Conservation (phyloP, 2,888 invertebrate genomes). For the Ormyrus pomaceus region DNA sequence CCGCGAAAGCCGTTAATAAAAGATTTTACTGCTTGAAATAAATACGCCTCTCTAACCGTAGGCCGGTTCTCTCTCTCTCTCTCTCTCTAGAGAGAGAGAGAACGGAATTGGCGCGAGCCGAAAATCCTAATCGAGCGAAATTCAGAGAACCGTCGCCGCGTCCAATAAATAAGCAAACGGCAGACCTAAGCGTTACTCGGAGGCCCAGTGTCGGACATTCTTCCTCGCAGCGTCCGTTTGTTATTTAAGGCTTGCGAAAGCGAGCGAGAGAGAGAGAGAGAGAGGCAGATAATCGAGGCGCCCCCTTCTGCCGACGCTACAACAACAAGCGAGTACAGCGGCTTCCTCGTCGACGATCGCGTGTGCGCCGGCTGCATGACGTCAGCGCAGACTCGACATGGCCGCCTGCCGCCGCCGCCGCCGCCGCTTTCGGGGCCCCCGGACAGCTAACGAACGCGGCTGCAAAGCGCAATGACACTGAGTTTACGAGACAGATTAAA, state of each 20-base stretch:
- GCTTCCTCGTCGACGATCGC: slow-evolving; percentile 47
- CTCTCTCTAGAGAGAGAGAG: too few species aligned
- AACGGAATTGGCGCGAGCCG: too few species aligned
- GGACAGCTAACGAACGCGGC: neutral
- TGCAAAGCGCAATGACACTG: slow-evolving; percentile 62
- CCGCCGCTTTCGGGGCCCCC: neutral
- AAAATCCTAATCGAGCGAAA: too few species aligned
- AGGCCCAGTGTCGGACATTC: too few species aligned
- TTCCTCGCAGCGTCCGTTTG: slow-evolving; percentile 4
- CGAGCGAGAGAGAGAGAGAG: slow-evolving; percentile 35
- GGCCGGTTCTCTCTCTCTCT: too few species aligned
- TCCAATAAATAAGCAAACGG: too few species aligned
- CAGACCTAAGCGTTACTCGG: too few species aligned
- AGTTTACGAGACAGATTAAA: slow-evolving; percentile 62
- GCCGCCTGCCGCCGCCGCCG: slow-evolving; percentile 54
- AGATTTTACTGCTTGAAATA: slow-evolving; percentile 5
- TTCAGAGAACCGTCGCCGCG: too few species aligned
- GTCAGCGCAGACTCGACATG: slow-evolving; percentile 63
- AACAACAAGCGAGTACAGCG: slow-evolving; percentile 1
- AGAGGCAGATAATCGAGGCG: slow-evolving; percentile 61
- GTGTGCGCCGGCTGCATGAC: slow-evolving; percentile 58
- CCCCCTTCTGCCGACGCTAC: slow-evolving; percentile 54
- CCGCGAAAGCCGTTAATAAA: slow-evolving; percentile 5
- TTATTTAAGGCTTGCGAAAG: slow-evolving; percentile 46
- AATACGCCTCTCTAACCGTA: neutral